Evolutionary conservation across 2,888 invertebrate genomes (phyloP), one percentile per base, ranked within the genome.

Genomic region (Ernsta delagoae): DNA sequence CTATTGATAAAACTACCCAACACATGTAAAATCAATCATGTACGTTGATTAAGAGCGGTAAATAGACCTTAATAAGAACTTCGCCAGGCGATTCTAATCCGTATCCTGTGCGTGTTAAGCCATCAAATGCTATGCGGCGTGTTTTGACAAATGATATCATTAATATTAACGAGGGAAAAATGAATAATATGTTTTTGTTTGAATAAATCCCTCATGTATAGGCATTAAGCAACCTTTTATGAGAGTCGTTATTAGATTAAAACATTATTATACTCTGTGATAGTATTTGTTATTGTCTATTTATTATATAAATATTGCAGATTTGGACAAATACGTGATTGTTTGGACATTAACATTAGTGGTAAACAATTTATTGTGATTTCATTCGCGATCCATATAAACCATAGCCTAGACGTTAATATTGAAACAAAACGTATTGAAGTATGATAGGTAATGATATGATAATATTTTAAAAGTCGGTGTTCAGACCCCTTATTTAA

Each of bases 111-210:
- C 5, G 3, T 3, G 4, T 6, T 57, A 57, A 36, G n/a, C 36
- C 36, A n/a, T 36, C n/a, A 57, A 36, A 36, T 57, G 12, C 31
- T 4, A 7, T 57, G 57, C n/a, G 12, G 1, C 12, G 0, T 3
- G 24, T 31, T n/a, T 39, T 56, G 57, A 57, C 57, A 59, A 61
- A 61, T 50, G 50, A 50, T 61, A 50, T 61, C 61, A 61, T 61
- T 50, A 61, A 61, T 61, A 61, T 50, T 48, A 61, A 61, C 36
- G 43, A 12, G 61, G 50, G 48, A 36, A 61, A 61, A 61, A 61
- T 61, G 60, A 60, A 48, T 60, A 61, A 59, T 39, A 59, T 62
- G 62, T 50, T 36, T 50, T 48, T 50, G 61, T 36, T 61, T 45
- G 61, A 5, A 1, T 39, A 60, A 16, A 45, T n/a, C 45, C 43